Evolutionary conservation across 2,888 invertebrate species (phyloP).

Genomic region (Drosophila atripex): DNA sequence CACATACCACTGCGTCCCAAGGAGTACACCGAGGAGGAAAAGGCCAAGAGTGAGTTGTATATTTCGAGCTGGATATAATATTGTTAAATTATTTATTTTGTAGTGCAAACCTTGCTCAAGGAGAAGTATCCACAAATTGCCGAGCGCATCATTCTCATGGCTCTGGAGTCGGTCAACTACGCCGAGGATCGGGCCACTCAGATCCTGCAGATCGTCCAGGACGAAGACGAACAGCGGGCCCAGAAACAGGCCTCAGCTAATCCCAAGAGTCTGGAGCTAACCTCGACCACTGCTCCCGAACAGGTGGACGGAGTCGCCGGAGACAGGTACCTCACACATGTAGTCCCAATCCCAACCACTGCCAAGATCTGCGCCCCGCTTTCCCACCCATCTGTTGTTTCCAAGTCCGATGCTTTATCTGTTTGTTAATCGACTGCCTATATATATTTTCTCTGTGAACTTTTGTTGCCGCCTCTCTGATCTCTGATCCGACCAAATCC

Average conservation of each 20-base stretch:
- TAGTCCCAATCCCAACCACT: neutral
- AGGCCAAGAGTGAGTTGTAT: constrained; percentile 86
- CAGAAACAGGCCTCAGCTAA: constrained; percentile 58
- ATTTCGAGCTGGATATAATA: neutral
- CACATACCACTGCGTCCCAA: constrained; percentile 85
- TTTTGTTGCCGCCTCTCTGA: constrained; percentile 66
- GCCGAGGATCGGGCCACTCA: constrained; percentile 92
- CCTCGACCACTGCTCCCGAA: constrained; percentile 25
- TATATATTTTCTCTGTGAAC: constrained; percentile 64
- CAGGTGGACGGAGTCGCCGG: constrained; percentile 52
- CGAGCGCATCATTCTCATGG: constrained; percentile 92
- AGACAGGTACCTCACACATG: constrained; percentile 49
- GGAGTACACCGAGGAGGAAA: constrained; percentile 89
- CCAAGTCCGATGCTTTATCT: constrained; percentile 49
- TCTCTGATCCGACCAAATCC: constrained; percentile 5
- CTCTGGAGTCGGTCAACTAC: constrained; percentile 94
- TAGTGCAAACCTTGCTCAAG: constrained; percentile 89
- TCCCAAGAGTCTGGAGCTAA: constrained; percentile 20
- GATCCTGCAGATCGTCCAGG: constrained; percentile 88
- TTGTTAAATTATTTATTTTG: neutral
- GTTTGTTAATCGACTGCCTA: constrained; percentile 70
- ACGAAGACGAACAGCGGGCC: constrained; percentile 86
- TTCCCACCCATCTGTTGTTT: constrained; percentile 19
- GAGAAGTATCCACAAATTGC: constrained; percentile 90
- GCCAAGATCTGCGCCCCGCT: constrained; percentile 15